A percentile compares a stretch with the other conserved stretches of the same genome.
Evolutionary conservation across 2,113 vertebrate genomes (phyloP).

Genomic region (Tamias sibiricus): DNA sequence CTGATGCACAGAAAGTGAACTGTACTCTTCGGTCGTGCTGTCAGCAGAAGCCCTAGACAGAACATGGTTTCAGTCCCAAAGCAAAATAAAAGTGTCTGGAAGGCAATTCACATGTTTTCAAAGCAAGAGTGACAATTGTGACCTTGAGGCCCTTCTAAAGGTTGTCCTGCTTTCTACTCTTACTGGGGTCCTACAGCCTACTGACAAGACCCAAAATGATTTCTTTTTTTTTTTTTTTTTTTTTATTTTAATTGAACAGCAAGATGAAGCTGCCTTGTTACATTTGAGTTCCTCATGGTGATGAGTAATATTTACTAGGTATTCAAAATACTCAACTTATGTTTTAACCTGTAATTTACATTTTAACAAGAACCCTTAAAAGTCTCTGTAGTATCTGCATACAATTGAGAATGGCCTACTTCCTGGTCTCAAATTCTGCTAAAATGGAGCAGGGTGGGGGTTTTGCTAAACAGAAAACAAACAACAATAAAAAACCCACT

Average conservation of each 20-base stretch:
- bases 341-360: slow-evolving; percentile 22
- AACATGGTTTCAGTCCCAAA: slow-evolving; percentile 27
- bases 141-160: slow-evolving; percentile 57
- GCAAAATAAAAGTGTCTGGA: slow-evolving; percentile 69
- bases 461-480: background rate
- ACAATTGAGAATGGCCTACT: background rate
- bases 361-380: slow-evolving; percentile 42
- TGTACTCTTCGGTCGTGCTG: background rate
- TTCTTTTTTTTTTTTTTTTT: background rate
- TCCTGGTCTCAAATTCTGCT: slow-evolving; percentile 45
- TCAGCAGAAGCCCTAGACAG: slow-evolving; percentile 81
- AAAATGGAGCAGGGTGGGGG: background rate
- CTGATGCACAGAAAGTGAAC: slow-evolving; percentile 75
- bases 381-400: background rate
- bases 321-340: background rate
- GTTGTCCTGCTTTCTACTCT: background rate
- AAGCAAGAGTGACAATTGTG: slow-evolving; percentile 49
- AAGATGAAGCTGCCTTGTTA: slow-evolving; percentile 10
- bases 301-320: background rate
- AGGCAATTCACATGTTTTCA: slow-evolving; percentile 73
- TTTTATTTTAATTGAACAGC: slow-evolving; percentile 15
- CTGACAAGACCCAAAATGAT: background rate
- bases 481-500: background rate
- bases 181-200: background rate
- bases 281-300: background rate